phyloP scores from a whole-genome alignment of 2,888 invertebrate species.

The Pollenia amentaria region DNA sequence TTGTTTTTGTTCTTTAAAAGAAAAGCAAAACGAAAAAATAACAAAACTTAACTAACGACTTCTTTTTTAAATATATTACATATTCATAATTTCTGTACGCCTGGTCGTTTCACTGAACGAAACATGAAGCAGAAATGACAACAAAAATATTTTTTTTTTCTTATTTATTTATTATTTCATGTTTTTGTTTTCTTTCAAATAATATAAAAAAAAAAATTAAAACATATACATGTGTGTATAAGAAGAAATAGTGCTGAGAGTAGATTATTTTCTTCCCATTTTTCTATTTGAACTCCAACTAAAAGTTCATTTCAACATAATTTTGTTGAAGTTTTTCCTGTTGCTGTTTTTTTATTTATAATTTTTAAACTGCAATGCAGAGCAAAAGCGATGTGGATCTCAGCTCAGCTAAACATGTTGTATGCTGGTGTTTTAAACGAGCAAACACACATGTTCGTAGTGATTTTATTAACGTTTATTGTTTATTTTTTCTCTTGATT shows the following conservation, averaged over 20 bases:
- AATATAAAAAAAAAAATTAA: background rate
- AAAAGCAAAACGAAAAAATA: conserved; percentile 20
- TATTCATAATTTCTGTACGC: conserved; percentile 52
- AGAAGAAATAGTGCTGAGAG: conserved; percentile 50
- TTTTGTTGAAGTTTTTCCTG: conserved; percentile 8
- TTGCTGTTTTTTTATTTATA: conserved; percentile 17
- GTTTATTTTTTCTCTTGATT: conserved; percentile 48
- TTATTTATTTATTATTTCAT: background rate
- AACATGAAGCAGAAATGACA: conserved; percentile 68
- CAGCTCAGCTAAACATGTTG: background rate
- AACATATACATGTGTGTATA: background rate
- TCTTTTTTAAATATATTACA: background rate
- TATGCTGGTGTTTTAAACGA: background rate
- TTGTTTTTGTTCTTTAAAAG: conserved; percentile 40
- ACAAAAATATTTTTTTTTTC: conserved; percentile 6
- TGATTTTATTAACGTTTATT: conserved; percentile 28
- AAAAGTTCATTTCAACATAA: conserved; percentile 52
- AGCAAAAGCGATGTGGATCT: conserved; percentile 8
- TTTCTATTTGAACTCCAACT: conserved; percentile 50
- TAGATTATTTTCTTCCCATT: background rate
- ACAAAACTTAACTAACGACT: conserved; percentile 33
- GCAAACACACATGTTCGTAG: background rate
- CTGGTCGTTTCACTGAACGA: conserved; percentile 51
- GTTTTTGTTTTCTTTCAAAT: conserved; percentile 7
- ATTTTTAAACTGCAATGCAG: conserved; percentile 19